phyloP scores from a whole-genome alignment of 2,797 vertebrate species.

The Myotis planiceps region DNA sequence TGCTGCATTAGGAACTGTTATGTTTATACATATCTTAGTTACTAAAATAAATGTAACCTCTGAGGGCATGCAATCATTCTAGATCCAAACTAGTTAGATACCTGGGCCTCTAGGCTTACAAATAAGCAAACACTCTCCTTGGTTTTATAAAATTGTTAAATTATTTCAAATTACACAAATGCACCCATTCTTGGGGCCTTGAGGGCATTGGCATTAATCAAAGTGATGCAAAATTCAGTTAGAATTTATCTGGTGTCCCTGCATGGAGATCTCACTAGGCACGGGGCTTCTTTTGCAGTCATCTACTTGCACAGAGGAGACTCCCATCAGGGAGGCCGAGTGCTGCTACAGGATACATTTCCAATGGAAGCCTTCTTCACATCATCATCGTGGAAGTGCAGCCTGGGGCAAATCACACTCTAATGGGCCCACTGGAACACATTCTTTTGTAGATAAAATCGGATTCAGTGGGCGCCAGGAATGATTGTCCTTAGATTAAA shows the following conservation, averaged over 20 bases:
- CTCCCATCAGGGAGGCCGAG: neutral
- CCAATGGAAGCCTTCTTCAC: slow-evolving; percentile 24
- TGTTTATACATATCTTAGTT: slow-evolving; percentile 43
- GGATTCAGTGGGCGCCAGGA: slow-evolving; percentile 10
- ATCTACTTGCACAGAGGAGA: slow-evolving; percentile 58
- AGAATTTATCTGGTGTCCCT: slow-evolving; percentile 72
- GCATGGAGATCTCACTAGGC: slow-evolving; percentile 56
- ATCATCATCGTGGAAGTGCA: neutral
- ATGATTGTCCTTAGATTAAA: slow-evolving; percentile 23
- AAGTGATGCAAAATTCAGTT: slow-evolving; percentile 73
- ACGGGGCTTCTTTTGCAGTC: slow-evolving; percentile 37
- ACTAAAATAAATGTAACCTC: slow-evolving; percentile 70
- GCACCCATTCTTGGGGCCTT: slow-evolving; percentile 50
- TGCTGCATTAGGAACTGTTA: slow-evolving; percentile 49
- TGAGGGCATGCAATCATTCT: slow-evolving; percentile 33
- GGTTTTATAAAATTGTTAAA: slow-evolving; percentile 60
- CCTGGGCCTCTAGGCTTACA: slow-evolving; percentile 35
- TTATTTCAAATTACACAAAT: slow-evolving; percentile 66
- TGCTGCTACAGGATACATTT: slow-evolving; percentile 49
- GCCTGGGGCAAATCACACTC: slow-evolving; percentile 27
- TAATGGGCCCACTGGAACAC: slow-evolving; percentile 4
- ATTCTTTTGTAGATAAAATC: slow-evolving; percentile 25
- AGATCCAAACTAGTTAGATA: slow-evolving; percentile 40
- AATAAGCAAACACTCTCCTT: slow-evolving; percentile 49
- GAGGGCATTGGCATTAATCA: slow-evolving; percentile 72